A percentile compares a stretch with the other conserved stretches of the same genome.
Conservation (phyloP, 2,113 vertebrate species). For the Nerophis lumbriciformis region DNA sequence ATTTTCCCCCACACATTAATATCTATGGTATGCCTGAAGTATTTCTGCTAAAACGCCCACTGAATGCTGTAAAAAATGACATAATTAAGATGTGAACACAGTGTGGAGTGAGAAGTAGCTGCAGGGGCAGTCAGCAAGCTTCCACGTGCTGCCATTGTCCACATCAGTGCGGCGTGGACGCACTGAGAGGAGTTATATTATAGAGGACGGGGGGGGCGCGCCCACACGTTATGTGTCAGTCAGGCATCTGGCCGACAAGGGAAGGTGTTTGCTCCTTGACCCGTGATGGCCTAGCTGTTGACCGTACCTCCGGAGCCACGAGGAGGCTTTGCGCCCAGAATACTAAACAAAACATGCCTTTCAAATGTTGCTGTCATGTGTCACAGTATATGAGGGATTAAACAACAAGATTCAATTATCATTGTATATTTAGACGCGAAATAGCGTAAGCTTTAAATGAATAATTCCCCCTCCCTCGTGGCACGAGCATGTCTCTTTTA, state of each 20-base stretch:
- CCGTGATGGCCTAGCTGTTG: constrained; percentile 38
- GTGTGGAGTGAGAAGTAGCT: background rate
- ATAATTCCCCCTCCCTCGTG: too few relatives aligned
- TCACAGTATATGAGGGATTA: constrained; percentile 19
- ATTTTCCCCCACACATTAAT: background rate
- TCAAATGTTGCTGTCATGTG: constrained; percentile 28
- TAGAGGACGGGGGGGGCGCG: constrained; percentile 7
- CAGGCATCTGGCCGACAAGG: constrained; percentile 47
- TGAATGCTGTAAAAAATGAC: constrained; percentile 4
- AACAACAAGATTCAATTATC: constrained; percentile 38
- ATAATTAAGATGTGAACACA: constrained; percentile 8
- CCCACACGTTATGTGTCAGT: constrained; percentile 43
- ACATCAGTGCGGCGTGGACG: constrained; percentile 15
- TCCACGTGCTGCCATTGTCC: constrained; percentile 20
- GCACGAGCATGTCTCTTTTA: background rate
- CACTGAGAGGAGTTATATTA: constrained; percentile 21
- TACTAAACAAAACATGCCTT: constrained; percentile 33
- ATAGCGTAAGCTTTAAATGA: background rate
- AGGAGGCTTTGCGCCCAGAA: constrained; percentile 23
- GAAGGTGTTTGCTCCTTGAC: constrained; percentile 60
- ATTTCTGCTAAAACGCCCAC: background rate
- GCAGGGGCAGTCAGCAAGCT: background rate
- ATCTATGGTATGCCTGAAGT: background rate
- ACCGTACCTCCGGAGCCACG: constrained; percentile 37
- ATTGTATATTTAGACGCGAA: constrained; percentile 14